A percentile compares a stretch with the other conserved stretches of the same genome.
phyloP scores from a whole-genome alignment of 2,797 vertebrate genomes.

The Poliocrania exsul region DNA sequence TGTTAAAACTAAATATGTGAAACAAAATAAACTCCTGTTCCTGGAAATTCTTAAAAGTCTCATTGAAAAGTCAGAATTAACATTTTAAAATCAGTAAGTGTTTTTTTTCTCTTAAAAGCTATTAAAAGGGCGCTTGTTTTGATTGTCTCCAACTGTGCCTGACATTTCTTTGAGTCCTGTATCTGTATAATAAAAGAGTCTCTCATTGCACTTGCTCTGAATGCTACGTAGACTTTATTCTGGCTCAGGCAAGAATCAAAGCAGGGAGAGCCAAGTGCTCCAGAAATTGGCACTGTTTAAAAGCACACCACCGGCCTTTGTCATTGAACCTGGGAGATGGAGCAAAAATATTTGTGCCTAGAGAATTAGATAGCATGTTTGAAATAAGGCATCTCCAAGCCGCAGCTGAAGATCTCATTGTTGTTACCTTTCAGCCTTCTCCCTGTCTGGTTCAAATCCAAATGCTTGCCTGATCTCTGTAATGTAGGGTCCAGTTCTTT shows the following conservation, averaged over 20 bases:
- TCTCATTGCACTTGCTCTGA: not conserved
- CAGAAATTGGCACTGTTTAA: not conserved
- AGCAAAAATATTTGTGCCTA: not conserved
- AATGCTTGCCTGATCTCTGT: not conserved
- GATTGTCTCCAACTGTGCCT: not conserved
- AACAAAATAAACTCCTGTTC: not conserved
- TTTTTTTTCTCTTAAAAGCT: not conserved
- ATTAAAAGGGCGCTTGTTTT: not conserved
- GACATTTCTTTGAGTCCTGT: not conserved
- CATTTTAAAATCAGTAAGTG: not conserved
- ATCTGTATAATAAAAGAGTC: not conserved
- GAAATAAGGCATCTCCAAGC: not conserved
- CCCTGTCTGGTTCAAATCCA: not conserved
- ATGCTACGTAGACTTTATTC: not conserved
- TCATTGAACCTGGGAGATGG: not conserved
- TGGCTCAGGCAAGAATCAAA: not conserved
- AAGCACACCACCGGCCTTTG: not conserved
- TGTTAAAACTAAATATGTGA: not conserved
- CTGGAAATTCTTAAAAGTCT: not conserved
- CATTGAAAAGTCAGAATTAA: not conserved
- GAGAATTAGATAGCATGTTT: not conserved
- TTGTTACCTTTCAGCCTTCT: not conserved
- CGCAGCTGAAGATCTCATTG: not conserved
- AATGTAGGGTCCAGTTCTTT: accelerated
- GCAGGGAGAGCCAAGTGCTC: not conserved